Conservation (phyloP, 1,140 invertebrate species). For the Drosophila trapezifrons region DNA sequence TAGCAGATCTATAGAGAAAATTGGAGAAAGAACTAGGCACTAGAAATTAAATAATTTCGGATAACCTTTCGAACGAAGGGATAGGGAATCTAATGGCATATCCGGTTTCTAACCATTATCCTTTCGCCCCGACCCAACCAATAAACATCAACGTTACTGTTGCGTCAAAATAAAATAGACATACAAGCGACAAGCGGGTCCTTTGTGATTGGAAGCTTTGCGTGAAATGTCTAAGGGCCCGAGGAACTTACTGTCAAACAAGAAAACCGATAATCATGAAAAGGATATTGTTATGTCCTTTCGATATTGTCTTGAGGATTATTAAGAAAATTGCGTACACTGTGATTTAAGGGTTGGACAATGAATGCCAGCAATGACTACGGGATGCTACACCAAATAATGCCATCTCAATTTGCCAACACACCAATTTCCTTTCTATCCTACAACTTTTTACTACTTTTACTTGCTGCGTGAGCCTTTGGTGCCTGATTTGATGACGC, state of each 20-base stretch:
- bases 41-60: neutral
- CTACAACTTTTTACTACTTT: constrained; percentile 71
- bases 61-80: neutral
- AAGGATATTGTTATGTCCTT: constrained; percentile 83
- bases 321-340: constrained; percentile 81
- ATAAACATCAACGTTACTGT: constrained; percentile 72
- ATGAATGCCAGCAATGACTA: constrained; percentile 68
- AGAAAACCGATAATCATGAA: constrained; percentile 79
- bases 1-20: no score
- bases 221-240: constrained; percentile 2
- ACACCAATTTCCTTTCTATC: constrained; percentile 31
- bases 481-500: constrained; percentile 73
- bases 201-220: constrained; percentile 23
- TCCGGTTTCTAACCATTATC: constrained; percentile 53
- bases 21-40: neutral
- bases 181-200: constrained; percentile 29
- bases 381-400: constrained; percentile 55
- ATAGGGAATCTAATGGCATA: constrained; percentile 9
- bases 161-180: constrained; percentile 59
- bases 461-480: constrained; percentile 65
- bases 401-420: constrained; percentile 55
- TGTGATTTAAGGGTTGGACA: constrained; percentile 83
- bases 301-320: constrained; percentile 83
- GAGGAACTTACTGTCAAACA: constrained; percentile 35
- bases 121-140: constrained; percentile 67